These are phyloP conservation scores for Pandion haliaetus DNA, from an alignment of 2,113 vertebrate species.

Conservation along the genomic window DNA sequence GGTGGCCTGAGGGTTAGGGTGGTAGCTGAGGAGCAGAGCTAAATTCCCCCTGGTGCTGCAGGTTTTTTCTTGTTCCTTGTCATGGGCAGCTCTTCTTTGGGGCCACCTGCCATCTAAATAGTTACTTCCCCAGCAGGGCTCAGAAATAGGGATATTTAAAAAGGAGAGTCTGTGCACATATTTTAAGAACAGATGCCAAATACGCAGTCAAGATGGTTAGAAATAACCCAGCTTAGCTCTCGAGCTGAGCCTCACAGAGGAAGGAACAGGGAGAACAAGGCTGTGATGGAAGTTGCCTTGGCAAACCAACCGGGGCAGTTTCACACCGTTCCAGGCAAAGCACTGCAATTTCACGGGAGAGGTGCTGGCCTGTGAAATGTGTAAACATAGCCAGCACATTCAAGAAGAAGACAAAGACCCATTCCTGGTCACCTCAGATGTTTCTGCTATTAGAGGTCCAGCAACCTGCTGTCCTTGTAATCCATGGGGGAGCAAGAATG, in stretches of 20 bases:
- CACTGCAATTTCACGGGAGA: not conserved
- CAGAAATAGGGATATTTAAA: not conserved
- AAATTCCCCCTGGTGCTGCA: not conserved
- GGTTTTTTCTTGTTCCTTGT: not conserved
- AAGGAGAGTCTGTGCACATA: not conserved
- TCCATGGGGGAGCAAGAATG: not conserved
- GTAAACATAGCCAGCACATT: not conserved
- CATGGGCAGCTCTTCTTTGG: not conserved
- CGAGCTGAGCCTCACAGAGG: not conserved
- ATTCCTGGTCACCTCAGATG: not conserved
- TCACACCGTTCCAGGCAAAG: not conserved
- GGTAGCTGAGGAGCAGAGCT: not conserved
- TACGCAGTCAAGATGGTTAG: not conserved
- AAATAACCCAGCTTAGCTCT: not conserved
- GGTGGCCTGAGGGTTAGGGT: not conserved
- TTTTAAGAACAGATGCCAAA: not conserved
- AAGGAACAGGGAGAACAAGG: not conserved
- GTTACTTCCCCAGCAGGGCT: not conserved
- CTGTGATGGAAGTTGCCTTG: not conserved
- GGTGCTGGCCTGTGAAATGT: not conserved
- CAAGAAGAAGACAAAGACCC: not conserved
- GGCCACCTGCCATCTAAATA: not conserved
- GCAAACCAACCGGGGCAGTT: not conserved
- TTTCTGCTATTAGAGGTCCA: not conserved
- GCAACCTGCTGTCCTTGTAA: not conserved